A percentile compares a stretch with the other conserved stretches of the same genome.
Evolutionary conservation across 2,888 invertebrate species (phyloP).

Genomic region (Mycogona germanica): DNA sequence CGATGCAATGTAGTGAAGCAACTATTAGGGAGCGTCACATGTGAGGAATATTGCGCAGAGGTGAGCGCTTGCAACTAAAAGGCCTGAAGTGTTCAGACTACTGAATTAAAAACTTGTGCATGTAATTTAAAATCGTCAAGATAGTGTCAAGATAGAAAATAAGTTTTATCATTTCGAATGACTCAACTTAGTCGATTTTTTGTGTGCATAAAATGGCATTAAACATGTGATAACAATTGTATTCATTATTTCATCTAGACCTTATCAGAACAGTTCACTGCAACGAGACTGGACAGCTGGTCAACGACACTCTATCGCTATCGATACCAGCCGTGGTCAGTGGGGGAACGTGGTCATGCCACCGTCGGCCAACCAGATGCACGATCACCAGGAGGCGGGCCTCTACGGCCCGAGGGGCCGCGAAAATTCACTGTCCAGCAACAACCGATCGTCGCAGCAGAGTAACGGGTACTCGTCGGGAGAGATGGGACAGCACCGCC

Average conservation of each 20-base stretch:
- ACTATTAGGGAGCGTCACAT: no score
- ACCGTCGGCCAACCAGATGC: no score
- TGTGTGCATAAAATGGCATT: background rate
- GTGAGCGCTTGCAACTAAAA: no score
- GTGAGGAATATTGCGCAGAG: no score
- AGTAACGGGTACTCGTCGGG: background rate
- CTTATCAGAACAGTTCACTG: background rate
- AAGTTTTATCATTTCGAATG: background rate
- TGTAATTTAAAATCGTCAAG: background rate
- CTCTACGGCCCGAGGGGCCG: background rate
- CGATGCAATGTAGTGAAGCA: no score
- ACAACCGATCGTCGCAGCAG: background rate
- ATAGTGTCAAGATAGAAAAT: background rate
- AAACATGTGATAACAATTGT: background rate
- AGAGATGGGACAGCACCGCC: background rate
- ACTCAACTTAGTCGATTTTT: background rate
- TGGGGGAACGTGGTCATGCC: constrained; percentile 7
- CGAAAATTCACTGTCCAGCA: background rate
- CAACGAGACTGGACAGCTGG: constrained; percentile 12
- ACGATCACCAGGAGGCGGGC: no score
- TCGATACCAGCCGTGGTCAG: constrained; percentile 7
- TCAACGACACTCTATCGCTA: constrained; percentile 17
- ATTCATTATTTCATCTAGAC: background rate
- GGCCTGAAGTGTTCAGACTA: no score
- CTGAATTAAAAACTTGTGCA: no score